Evolutionary conservation across 1,140 invertebrate species (phyloP), one percentile per base, ranked within the genome.

Genomic region (Drosophila trapezifrons): DNA sequence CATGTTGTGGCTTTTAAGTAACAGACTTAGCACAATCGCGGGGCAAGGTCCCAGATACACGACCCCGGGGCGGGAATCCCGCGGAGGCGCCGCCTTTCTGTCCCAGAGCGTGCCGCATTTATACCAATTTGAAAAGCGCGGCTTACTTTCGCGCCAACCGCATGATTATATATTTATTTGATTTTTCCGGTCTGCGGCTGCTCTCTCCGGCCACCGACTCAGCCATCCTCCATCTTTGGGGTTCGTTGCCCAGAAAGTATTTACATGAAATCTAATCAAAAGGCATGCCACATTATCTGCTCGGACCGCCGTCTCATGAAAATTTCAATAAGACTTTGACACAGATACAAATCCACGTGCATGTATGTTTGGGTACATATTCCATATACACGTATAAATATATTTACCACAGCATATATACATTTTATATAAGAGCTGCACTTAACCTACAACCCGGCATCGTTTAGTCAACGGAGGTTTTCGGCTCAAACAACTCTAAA

Each of bases 121-220:
- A 86, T 83, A 89, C 79, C 79, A 89, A 83, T 89, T 87, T 83
- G 69, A 83, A 83, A 77, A 83, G 67, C 80, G 72, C 76, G 84
- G 59, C 84, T 77, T 72, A 70, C 80, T 80, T 87, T 71, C 76
- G 80, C 57, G 67, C 64, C 80, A 73, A 57, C 37, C 64, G 73
- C 79, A 80, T 87, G 84, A 87, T 89, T 87, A 87, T 80, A 79
- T 89, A 87, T 87, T 89, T 87, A 87, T 87, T 89, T 87, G 79
- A 83, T 79, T 77, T 87, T 76, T 76, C 58, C 75, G 58, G 62
- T 82, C 45, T 51, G 52, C 40, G 69, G 60, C 27, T 42, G 54
- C 29, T 66, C 46, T 35, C 51, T 46, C 42, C 54, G 2, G 4
- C 47, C 27, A 4, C 38, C 10, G 10, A 15, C n/a, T 1, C 56